phyloP scores from a whole-genome alignment of 2,888 invertebrate genomes.

The Sarcophaga caerulescens region DNA sequence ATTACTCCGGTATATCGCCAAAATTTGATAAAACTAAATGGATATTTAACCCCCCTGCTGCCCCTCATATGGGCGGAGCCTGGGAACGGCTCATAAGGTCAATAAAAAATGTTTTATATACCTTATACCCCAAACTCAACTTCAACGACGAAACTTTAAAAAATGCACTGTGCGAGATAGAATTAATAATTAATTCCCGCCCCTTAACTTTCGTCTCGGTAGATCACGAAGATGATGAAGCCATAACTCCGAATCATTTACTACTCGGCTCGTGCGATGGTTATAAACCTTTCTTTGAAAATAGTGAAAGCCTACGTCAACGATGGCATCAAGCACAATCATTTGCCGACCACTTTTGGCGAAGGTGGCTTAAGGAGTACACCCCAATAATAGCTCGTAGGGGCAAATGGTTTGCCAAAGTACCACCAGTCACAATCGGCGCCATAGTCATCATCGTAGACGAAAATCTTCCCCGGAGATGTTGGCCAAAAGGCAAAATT shows the following conservation, averaged over 20 bases:
- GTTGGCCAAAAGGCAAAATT: constrained; percentile 56
- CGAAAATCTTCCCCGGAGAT: constrained; percentile 50
- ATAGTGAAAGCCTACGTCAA: constrained; percentile 37
- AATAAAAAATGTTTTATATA: constrained; percentile 50
- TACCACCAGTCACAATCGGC: constrained; percentile 42
- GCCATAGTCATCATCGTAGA: constrained; percentile 62
- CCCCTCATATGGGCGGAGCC: constrained; percentile 64
- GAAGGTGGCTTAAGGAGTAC: constrained; percentile 50
- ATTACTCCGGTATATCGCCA: not conserved
- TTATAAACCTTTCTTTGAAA: constrained; percentile 24
- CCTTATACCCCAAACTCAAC: constrained; percentile 30
- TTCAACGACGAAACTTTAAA: constrained; percentile 60
- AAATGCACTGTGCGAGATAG: constrained; percentile 53
- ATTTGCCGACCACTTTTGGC: constrained; percentile 58
- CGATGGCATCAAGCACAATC: constrained; percentile 58
- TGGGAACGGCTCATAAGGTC: constrained; percentile 54
- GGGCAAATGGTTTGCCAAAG: constrained; percentile 55
- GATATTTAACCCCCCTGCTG: constrained; percentile 59
- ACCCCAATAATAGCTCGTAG: constrained; percentile 46
- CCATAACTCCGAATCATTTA: constrained; percentile 65
- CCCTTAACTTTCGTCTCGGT: constrained; percentile 60
- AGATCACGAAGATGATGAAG: constrained; percentile 56
- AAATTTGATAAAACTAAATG: constrained; percentile 55
- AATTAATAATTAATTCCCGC: constrained; percentile 61
- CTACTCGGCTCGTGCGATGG: constrained; percentile 29